A percentile compares a stretch with the other conserved stretches of the same genome.
Conservation (phyloP, 2,888 invertebrate species). For the Cantharis lateralis region DNA sequence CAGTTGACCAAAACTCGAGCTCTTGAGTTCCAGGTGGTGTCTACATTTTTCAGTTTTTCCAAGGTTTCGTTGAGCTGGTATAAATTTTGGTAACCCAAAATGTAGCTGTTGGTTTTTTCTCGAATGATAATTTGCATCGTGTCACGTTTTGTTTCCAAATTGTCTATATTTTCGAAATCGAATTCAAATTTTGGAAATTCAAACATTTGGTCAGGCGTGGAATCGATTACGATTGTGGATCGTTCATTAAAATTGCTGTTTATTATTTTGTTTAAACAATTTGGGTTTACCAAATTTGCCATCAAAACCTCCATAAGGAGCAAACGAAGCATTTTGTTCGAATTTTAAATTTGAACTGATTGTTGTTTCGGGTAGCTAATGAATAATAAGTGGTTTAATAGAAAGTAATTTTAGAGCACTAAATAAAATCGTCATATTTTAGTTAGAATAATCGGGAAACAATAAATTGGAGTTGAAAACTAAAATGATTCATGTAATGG, state of each 20-base stretch:
- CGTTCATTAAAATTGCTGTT: slow-evolving; percentile 2
- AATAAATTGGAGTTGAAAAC: neutral
- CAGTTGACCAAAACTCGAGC: slow-evolving; percentile 2
- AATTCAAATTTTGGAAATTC: slow-evolving; percentile 1
- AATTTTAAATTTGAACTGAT: neutral
- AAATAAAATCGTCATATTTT: neutral
- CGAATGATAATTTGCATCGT: neutral
- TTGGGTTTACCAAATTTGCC: neutral
- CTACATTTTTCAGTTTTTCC: neutral
- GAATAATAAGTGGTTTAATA: neutral
- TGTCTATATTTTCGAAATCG: neutral
- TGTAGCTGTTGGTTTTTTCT: slow-evolving; percentile 5
- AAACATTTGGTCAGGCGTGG: no score
- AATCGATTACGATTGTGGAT: slow-evolving; percentile 6
- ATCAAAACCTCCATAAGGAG: neutral
- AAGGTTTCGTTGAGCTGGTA: slow-evolving; percentile 3
- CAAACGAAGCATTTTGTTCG: neutral
- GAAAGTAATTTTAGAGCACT: neutral
- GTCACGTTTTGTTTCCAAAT: neutral
- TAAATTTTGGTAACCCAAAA: slow-evolving; percentile 3
- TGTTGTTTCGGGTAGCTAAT: neutral
- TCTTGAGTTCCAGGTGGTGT: slow-evolving; percentile 11
- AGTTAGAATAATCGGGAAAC: neutral
- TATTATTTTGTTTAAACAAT: neutral
- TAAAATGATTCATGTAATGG: neutral